Evolutionary conservation across 2,113 vertebrate genomes (phyloP).

Genomic region (Xyrauchen texanus): DNA sequence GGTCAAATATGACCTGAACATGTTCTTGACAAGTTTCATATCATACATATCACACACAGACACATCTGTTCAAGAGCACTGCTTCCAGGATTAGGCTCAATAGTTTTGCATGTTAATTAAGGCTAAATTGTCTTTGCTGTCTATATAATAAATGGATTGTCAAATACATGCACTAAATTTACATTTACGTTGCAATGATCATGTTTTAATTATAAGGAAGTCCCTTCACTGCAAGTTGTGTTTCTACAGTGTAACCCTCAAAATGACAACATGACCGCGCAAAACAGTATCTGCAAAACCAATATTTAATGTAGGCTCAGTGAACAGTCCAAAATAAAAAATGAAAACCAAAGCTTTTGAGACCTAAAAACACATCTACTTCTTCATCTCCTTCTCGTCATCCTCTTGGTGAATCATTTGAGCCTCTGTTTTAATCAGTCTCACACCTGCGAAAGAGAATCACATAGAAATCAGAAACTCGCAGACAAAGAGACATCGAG

Average conservation of each 20-base stretch:
- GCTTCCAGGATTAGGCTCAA: too few species aligned
- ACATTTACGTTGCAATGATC: not conserved
- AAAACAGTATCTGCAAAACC: slow-evolving; percentile 4
- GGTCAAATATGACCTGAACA: too few species aligned
- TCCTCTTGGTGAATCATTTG: slow-evolving; percentile 82
- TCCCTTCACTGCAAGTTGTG: not conserved
- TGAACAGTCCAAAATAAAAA: not conserved
- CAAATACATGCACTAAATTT: too few species aligned
- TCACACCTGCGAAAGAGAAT: slow-evolving; percentile 75
- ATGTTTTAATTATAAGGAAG: not conserved
- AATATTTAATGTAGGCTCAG: slow-evolving; percentile 29
- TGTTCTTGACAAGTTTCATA: too few species aligned
- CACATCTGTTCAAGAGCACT: too few species aligned
- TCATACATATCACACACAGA: too few species aligned
- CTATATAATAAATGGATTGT: too few species aligned
- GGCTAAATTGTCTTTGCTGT: too few species aligned
- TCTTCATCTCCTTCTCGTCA: slow-evolving; percentile 80
- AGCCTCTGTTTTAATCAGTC: slow-evolving; percentile 75
- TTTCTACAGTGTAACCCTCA: not conserved
- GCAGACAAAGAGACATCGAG: too few species aligned
- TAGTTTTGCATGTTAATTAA: too few species aligned
- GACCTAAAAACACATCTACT: slow-evolving; percentile 50
- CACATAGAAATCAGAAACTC: not conserved
- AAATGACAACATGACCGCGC: not conserved
- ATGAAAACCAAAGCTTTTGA: slow-evolving; percentile 15